phyloP scores from a whole-genome alignment of 1,140 invertebrate genomes.

The Drosophila bocki region DNA sequence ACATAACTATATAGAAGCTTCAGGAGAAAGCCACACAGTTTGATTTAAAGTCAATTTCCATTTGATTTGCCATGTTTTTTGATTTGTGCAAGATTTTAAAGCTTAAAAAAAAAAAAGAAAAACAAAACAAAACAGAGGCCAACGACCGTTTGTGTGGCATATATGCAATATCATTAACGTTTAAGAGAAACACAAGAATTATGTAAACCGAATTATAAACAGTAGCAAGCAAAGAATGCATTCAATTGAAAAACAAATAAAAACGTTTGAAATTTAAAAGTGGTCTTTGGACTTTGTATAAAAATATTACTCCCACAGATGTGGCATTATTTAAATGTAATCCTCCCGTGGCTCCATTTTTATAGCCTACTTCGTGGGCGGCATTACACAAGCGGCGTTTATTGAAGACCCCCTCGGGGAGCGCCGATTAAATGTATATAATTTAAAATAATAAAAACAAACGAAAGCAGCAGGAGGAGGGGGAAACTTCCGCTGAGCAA shows the following conservation, averaged over 20 bases:
- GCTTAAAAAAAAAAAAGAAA: conserved; percentile 38
- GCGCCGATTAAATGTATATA: conserved; percentile 29
- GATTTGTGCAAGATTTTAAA: conserved; percentile 61
- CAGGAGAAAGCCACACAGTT: conserved; percentile 37
- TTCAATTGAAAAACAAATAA: conserved; percentile 63
- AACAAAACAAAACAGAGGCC: conserved; percentile 36
- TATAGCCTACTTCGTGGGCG: conserved; percentile 56
- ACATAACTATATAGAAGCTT: conserved; percentile 37
- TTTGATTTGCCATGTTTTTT: conserved; percentile 64
- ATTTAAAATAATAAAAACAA: conserved; percentile 62
- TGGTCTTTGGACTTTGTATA: not conserved
- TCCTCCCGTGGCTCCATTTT: conserved; percentile 7
- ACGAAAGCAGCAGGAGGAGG: conserved; percentile 17
- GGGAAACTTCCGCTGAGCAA: conserved; percentile 52
- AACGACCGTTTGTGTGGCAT: conserved; percentile 70
- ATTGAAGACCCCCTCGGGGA: not conserved
- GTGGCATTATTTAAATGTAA: conserved; percentile 2
- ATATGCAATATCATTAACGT: conserved; percentile 79
- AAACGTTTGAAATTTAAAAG: conserved; percentile 53
- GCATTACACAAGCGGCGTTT: conserved; percentile 19
- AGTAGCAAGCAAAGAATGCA: conserved; percentile 41
- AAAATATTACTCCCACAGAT: not conserved
- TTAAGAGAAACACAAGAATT: conserved; percentile 49
- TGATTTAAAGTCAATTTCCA: conserved; percentile 53
- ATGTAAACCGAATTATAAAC: conserved; percentile 49